These are phyloP conservation scores for Platycheirus albimanus DNA, from an alignment of 2,888 invertebrate species.

Conservation along the genomic window DNA sequence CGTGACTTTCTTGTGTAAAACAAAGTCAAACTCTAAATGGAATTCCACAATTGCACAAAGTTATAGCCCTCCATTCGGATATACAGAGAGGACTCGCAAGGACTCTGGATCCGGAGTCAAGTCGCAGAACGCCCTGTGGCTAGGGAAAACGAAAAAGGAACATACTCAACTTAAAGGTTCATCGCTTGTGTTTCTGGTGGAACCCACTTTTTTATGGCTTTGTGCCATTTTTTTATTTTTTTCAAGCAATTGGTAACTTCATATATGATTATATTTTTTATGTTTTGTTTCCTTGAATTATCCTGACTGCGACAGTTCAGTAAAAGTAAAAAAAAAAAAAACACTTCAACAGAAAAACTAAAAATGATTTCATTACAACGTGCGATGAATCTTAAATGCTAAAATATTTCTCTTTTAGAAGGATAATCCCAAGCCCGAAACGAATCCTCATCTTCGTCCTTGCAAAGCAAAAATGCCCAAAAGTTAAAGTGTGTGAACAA, in stretches of 20 bases:
- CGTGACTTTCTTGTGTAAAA: conserved; percentile 75
- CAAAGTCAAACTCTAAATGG: conserved; percentile 69
- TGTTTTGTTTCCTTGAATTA: conserved; percentile 22
- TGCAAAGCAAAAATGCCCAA: conserved; percentile 24
- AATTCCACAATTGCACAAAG: conserved; percentile 70
- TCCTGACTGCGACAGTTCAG: conserved; percentile 33
- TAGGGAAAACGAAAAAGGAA: neutral
- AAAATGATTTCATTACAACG: conserved; percentile 71
- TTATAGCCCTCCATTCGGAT: conserved; percentile 30
- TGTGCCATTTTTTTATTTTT: conserved; percentile 56
- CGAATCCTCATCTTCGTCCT: conserved; percentile 26
- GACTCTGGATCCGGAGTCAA: too few species aligned
- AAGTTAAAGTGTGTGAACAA: conserved; percentile 55
- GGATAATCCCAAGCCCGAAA: conserved; percentile 26
- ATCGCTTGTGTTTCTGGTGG: conserved; percentile 34
- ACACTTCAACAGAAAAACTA: conserved; percentile 25
- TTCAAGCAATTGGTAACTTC: conserved; percentile 54
- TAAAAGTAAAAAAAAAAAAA: conserved; percentile 2
- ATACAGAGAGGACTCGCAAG: neutral
- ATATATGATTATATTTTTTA: conserved; percentile 25
- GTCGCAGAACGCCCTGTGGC: conserved; percentile 3
- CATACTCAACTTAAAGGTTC: conserved; percentile 58
- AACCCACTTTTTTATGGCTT: conserved; percentile 65
- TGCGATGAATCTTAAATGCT: conserved; percentile 64
- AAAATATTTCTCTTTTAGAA: conserved; percentile 28